Conservation (phyloP, 1,140 invertebrate species). For the Varroa destructor region DNA sequence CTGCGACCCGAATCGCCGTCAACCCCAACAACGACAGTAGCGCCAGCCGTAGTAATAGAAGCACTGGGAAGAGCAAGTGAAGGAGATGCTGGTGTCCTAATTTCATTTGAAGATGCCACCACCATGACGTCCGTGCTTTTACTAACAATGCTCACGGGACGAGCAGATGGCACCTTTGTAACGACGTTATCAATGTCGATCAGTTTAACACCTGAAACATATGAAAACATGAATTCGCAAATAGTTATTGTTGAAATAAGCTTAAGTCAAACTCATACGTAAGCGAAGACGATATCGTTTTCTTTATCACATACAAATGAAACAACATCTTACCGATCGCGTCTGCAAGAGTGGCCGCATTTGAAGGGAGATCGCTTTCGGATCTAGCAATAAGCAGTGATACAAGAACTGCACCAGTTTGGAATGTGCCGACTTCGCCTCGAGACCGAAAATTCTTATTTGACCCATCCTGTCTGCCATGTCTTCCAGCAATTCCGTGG, state of each 20-base stretch:
- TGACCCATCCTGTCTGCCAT: neutral
- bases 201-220: slow-evolving; percentile 1
- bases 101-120: too few species aligned
- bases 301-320: neutral
- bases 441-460: neutral
- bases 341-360: neutral
- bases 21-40: too few species aligned
- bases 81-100: too few species aligned
- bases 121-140: too few species aligned
- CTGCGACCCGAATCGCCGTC: too few species aligned
- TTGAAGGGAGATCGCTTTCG: slow-evolving; percentile 11
- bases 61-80: too few species aligned
- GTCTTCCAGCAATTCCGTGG: neutral
- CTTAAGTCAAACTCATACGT: too few species aligned
- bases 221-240: neutral
- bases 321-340: slow-evolving; percentile 2
- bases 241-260: neutral
- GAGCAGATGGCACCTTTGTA: too few species aligned
- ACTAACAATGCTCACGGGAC: too few species aligned
- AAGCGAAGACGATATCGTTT: too few species aligned
- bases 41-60: too few species aligned
- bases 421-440: too few species aligned
- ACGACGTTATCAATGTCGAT: neutral
- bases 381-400: neutral
- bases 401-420: neutral